Conservation (phyloP, 2,888 invertebrate genomes). For the Euplexia lucipara region DNA sequence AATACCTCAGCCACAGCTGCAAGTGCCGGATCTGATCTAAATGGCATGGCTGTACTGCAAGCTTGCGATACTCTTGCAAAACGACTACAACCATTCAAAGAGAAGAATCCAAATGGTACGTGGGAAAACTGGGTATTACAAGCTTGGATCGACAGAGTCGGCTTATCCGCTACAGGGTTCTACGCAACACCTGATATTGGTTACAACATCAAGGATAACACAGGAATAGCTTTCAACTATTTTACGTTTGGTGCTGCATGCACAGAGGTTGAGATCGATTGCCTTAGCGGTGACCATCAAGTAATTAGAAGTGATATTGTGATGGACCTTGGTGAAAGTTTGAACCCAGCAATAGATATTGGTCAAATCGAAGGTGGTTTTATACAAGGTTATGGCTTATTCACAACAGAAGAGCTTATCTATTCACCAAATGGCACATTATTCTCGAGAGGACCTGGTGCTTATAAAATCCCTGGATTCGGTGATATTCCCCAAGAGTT, state of each 20-base stretch:
- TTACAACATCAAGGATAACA: slow-evolving; percentile 93
- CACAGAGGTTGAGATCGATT: slow-evolving; percentile 98
- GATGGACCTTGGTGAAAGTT: slow-evolving; percentile 98
- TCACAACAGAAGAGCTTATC: slow-evolving; percentile 97
- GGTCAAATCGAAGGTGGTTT: slow-evolving; percentile 99
- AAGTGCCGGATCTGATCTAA: slow-evolving; percentile 96
- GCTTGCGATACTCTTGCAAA: slow-evolving; percentile 95
- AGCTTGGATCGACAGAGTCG: slow-evolving; percentile 95
- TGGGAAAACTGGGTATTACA: slow-evolving; percentile 96
- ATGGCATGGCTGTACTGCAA: slow-evolving; percentile 97
- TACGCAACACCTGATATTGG: slow-evolving; percentile 94
- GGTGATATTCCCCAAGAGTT: slow-evolving; percentile 97
- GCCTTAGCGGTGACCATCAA: slow-evolving; percentile 98
- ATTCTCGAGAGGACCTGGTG: slow-evolving; percentile 97
- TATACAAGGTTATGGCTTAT: slow-evolving; percentile 98
- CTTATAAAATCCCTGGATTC: slow-evolving; percentile 98
- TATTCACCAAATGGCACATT: slow-evolving; percentile 96
- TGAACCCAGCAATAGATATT: slow-evolving; percentile 99
- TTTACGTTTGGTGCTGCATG: slow-evolving; percentile 96
- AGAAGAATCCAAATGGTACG: slow-evolving; percentile 93
- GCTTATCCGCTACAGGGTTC: slow-evolving; percentile 96
- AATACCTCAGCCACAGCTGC: slow-evolving; percentile 98
- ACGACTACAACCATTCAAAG: slow-evolving; percentile 94
- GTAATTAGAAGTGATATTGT: slow-evolving; percentile 97
- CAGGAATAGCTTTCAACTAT: slow-evolving; percentile 95